These are phyloP conservation scores for Tetraneura akinire DNA, from an alignment of 1,140 invertebrate genomes.

Conservation along the genomic window DNA sequence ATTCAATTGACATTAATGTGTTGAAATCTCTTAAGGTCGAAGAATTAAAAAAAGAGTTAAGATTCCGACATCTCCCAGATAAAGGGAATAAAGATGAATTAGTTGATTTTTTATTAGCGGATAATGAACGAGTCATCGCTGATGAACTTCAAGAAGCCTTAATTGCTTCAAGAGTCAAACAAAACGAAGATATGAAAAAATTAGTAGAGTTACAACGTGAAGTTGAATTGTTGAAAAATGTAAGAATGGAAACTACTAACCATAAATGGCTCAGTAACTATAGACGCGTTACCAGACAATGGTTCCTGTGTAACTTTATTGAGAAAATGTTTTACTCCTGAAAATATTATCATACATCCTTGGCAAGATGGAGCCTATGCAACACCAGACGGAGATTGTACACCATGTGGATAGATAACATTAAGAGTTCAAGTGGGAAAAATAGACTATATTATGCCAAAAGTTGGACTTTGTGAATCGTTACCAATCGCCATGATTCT, in stretches of 20 bases:
- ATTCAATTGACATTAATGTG: neutral
- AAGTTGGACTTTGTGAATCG: too few relatives aligned
- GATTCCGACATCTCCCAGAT: neutral
- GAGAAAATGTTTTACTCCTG: too few relatives aligned
- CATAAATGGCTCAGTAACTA: too few relatives aligned
- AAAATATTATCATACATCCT: too few relatives aligned
- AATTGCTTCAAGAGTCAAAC: neutral
- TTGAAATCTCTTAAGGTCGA: constrained; percentile 3
- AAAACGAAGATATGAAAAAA: neutral
- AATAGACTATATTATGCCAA: too few relatives aligned
- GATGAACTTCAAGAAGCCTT: neutral
- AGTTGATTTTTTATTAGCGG: neutral
- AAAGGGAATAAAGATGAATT: neutral
- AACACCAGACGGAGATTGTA: too few relatives aligned
- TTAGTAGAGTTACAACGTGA: neutral
- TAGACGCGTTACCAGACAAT: too few relatives aligned
- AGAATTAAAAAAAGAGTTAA: constrained; percentile 6
- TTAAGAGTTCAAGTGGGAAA: too few relatives aligned
- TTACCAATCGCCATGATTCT: too few relatives aligned
- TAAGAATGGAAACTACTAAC: neutral
- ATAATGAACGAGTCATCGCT: neutral
- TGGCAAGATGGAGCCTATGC: too few relatives aligned
- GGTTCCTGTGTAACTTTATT: too few relatives aligned
- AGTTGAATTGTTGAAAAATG: neutral
- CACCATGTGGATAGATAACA: too few relatives aligned